phyloP scores from a whole-genome alignment of 2,888 invertebrate genomes.

The Heliconius cydno region DNA sequence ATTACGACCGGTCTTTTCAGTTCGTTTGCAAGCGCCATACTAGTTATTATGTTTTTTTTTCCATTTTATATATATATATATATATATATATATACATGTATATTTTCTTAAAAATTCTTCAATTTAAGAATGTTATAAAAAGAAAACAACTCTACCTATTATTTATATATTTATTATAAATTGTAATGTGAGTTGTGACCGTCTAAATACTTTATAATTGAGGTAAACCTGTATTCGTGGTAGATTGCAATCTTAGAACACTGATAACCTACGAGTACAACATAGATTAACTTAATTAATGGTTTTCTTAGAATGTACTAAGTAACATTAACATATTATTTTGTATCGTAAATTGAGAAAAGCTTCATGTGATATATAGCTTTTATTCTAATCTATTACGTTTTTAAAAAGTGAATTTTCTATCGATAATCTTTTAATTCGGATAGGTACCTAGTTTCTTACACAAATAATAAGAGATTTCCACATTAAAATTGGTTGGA shows the following conservation, averaged over 20 bases:
- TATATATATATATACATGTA: not conserved
- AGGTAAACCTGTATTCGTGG: not conserved
- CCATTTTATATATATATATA: not conserved
- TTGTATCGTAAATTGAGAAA: too few relatives aligned
- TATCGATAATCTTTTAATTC: too few relatives aligned
- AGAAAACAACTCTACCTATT: not conserved
- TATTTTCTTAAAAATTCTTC: not conserved
- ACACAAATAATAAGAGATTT: too few relatives aligned
- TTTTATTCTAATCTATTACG: too few relatives aligned
- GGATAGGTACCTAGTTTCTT: too few relatives aligned
- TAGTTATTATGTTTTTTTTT: not conserved
- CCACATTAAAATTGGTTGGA: too few relatives aligned
- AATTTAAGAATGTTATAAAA: not conserved
- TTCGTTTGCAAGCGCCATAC: slow-evolving; percentile 8
- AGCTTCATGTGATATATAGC: too few relatives aligned
- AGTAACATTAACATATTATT: not conserved
- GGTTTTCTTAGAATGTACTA: not conserved
- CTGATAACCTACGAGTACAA: not conserved
- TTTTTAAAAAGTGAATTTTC: too few relatives aligned
- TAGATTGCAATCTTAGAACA: not conserved
- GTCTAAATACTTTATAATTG: not conserved
- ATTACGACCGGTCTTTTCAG: slow-evolving; percentile 28
- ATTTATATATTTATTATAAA: not conserved
- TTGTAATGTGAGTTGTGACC: not conserved
- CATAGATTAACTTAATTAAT: not conserved